Conservation (phyloP, 2,113 vertebrate species). For the Ochotona curzoniae region DNA sequence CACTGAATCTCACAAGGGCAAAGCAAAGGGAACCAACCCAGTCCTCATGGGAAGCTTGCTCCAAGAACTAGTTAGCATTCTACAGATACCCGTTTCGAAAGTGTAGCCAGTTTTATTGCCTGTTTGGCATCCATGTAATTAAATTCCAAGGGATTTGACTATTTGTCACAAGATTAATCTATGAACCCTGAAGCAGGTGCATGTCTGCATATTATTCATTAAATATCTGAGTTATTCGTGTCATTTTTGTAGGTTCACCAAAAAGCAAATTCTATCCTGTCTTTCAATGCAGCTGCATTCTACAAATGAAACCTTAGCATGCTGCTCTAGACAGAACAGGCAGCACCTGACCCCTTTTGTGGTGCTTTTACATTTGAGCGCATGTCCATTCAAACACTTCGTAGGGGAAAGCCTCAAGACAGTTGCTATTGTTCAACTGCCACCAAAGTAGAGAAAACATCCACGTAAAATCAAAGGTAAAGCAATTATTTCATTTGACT, state of each 20-base stretch:
- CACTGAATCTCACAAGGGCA: conserved; percentile 77
- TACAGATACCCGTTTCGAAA: conserved; percentile 76
- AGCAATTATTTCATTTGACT: conserved; percentile 52
- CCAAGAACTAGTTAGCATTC: conserved; percentile 80
- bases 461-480: conserved; percentile 51
- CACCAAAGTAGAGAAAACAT: conserved; percentile 58
- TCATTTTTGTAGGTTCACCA: conserved; percentile 84
- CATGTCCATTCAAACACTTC: conserved; percentile 74
- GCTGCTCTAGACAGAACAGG: conserved; percentile 55
- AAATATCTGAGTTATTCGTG: conserved; percentile 87
- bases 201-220: conserved; percentile 87
- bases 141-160: conserved; percentile 88
- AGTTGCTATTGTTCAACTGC: conserved; percentile 55
- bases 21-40: conserved; percentile 77
- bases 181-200: conserved; percentile 87
- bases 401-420: conserved; percentile 66
- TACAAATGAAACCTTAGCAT: conserved; percentile 82
- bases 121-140: conserved; percentile 84
- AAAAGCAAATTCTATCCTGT: conserved; percentile 85
- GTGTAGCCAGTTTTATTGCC: conserved; percentile 82
- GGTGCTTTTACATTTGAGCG: conserved; percentile 69
- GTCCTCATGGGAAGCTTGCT: conserved; percentile 76
- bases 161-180: conserved; percentile 87
- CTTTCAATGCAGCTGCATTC: conserved; percentile 83
- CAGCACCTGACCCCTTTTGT: conserved; percentile 67